A percentile compares a stretch with the other conserved stretches of the same genome.
phyloP scores from a whole-genome alignment of 2,888 invertebrate genomes.

The Sturmia bella region DNA sequence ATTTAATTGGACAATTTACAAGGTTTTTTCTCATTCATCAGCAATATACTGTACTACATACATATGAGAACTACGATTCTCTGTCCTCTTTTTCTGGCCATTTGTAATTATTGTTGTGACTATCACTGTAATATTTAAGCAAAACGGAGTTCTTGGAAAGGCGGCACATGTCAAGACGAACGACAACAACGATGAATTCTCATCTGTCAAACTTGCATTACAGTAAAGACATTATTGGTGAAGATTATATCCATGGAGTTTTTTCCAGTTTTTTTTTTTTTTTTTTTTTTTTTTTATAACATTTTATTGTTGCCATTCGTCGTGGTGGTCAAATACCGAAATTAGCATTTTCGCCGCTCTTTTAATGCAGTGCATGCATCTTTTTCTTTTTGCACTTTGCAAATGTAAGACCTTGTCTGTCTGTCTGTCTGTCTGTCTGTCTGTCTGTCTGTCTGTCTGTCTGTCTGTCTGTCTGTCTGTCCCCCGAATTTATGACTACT shows the following conservation, averaged over 20 bases:
- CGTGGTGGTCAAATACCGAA: slow-evolving; percentile 80
- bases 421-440: not conserved
- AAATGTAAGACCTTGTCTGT: not conserved
- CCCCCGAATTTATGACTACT: slow-evolving; percentile 17
- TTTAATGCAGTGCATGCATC: slow-evolving; percentile 32
- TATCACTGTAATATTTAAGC: slow-evolving; percentile 39
- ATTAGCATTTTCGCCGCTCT: slow-evolving; percentile 77
- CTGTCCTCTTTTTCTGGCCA: slow-evolving; percentile 7
- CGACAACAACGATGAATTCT: slow-evolving; percentile 58
- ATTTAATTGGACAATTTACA: slow-evolving; percentile 53
- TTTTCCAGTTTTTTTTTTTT: slow-evolving; percentile 71
- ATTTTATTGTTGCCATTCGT: slow-evolving; percentile 72
- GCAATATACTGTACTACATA: not conserved
- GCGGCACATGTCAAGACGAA: slow-evolving; percentile 59
- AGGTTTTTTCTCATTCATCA: slow-evolving; percentile 37
- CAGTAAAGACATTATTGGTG: slow-evolving; percentile 72
- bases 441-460: slow-evolving; percentile 4
- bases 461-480: not conserved
- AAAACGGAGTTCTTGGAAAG: slow-evolving; percentile 57
- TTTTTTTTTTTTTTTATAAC: slow-evolving; percentile 74
- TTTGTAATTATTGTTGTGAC: slow-evolving; percentile 44
- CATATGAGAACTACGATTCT: not conserved
- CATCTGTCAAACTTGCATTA: slow-evolving; percentile 64
- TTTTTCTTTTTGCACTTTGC: slow-evolving; percentile 18
- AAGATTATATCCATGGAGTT: slow-evolving; percentile 68